A percentile compares a stretch with the other conserved stretches of the same genome.
Evolutionary conservation across 53 echinoderm and acorn worm genomes (phyloP).

Genomic region (Actinopyga echinites): DNA sequence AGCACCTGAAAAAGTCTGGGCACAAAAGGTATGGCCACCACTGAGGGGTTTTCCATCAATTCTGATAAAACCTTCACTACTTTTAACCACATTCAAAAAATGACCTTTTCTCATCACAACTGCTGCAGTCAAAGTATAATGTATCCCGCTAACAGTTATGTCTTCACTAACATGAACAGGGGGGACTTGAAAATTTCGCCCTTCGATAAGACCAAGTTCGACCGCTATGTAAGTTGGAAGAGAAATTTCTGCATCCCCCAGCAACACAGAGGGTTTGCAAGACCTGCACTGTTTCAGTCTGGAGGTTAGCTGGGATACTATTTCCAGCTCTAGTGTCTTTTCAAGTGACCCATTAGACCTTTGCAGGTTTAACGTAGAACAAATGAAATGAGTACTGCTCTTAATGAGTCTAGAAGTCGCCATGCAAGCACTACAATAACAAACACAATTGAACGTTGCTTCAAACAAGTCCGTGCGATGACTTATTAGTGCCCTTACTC

Average conservation of each 20-base stretch:
- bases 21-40: neutral
- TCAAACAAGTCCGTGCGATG: neutral
- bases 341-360: no score
- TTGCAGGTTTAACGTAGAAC: no score
- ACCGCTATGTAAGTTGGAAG: neutral
- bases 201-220: neutral
- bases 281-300: neutral
- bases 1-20: neutral
- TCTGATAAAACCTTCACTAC: neutral
- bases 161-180: neutral
- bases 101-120: constrained; percentile 15
- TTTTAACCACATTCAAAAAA: neutral
- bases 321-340: no score
- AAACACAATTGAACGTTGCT: neutral
- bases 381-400: no score
- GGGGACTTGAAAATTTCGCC: neutral
- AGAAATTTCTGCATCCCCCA: neutral
- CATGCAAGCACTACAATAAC: neutral
- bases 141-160: neutral
- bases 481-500: neutral
- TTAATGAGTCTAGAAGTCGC: no score
- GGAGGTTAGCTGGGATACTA: no score
- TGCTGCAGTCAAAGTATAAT: neutral
- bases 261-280: neutral
- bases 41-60: neutral